Base-by-base conservation (phyloP, 2,113 vertebrate genomes). In the Aythya baeri region DNA sequence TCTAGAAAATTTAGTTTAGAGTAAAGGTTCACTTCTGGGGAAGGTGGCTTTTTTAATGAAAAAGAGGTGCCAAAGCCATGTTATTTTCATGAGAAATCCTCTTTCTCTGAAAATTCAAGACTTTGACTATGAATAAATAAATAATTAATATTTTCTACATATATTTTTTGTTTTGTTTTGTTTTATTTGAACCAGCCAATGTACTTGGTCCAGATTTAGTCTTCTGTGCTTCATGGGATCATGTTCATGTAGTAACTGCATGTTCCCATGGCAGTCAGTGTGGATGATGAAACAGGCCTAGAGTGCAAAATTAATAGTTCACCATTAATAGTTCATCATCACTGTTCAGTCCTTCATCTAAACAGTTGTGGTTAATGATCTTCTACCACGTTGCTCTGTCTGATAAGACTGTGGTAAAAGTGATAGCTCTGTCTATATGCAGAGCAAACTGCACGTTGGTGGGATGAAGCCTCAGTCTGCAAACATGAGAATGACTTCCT, bases 401-500 rank as follows among this genome's bases (percentile, higher is more conserved):
- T 81, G 31, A 6, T 27, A 17, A 27, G 14, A 29, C 54, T 5
- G 9, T 11, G 32, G 59, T 11, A 34, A 68, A 38, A 1, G 0
- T 3, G 6, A 6, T 17, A 25, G 16, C 22, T 8, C 17, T 55
- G 71, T 2, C 8, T n/a, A 36, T 25, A 13, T 14, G 32, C 2
- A 2, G 18, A 29, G 44, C 11, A 27, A 44, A 14, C 20, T 12
- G 31, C 31, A 22, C 15, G 0, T 0, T 52, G 46, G n/a, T 25
- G 16, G 22, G 6, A 9, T 22, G 17, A 61, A 68, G 11, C 16
- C 36, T 85, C 50, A 1, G 16, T 67, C 49, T 27, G 44, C 41
- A 71, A 14, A 26, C 1, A 1, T 17, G 6, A 26, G 29, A 86
- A 38, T 18, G 32, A 43, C 4, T 22, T 85, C 15, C 6, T 90